These are phyloP conservation scores for Echinometra lucunter DNA, from an alignment of 53 echinoderm and acorn worm species.

Conservation along the genomic window DNA sequence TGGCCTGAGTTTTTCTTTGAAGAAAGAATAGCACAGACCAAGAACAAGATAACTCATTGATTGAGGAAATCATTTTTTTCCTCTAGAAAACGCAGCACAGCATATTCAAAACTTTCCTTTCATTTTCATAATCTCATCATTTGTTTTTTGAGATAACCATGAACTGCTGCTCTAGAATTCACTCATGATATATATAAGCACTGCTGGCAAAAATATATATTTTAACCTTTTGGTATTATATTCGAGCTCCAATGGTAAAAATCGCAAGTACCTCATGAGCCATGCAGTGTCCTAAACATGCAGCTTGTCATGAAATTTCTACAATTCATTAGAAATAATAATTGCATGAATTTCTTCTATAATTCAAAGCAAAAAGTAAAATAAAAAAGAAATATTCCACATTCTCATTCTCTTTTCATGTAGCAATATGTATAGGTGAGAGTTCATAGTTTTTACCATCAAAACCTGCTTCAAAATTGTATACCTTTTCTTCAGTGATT, in stretches of 20 bases:
- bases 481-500: background rate
- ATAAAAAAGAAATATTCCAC: slow-evolving; percentile 48
- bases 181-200: slow-evolving; percentile 39
- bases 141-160: background rate
- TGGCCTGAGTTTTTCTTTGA: slow-evolving; percentile 59
- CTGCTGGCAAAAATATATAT: slow-evolving; percentile 39
- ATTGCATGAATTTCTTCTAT: slow-evolving; percentile 10
- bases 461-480: slow-evolving; percentile 5
- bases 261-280: slow-evolving; percentile 9
- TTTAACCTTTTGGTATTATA: background rate
- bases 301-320: slow-evolving; percentile 19
- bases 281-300: slow-evolving; percentile 44
- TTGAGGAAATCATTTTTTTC: background rate
- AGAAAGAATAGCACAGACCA: slow-evolving; percentile 66
- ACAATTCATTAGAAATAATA: slow-evolving; percentile 45
- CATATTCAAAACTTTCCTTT: slow-evolving; percentile 18
- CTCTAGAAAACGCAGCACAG: slow-evolving; percentile 35
- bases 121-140: background rate
- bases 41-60: slow-evolving; percentile 59
- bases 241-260: background rate
- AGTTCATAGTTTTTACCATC: background rate
- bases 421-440: slow-evolving; percentile 47
- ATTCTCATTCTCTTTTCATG: background rate
- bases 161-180: background rate
- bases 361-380: slow-evolving; percentile 50